Evolutionary conservation across 2,888 invertebrate genomes (phyloP), one percentile per base, ranked within the genome.

Genomic region (Tanypteryx hageni): DNA sequence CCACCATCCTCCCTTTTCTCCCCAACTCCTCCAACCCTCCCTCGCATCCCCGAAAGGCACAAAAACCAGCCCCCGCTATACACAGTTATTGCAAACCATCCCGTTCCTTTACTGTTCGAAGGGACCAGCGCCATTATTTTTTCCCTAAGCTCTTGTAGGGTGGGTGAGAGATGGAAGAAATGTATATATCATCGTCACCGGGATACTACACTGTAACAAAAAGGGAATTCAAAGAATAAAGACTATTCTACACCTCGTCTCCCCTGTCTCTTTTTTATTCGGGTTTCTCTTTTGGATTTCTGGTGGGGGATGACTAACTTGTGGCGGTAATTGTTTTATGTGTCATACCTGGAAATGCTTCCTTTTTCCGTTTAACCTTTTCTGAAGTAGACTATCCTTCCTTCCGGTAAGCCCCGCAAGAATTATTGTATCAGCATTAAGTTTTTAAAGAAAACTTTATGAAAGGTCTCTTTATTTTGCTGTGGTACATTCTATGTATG

Each of bases 121-220:
- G 18, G 44, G 89, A 68, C 61, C 56, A 18, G n/a, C 89, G 89
- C 44, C 64, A 76, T 76, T 76, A 76, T 76, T 27, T 76, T 76
- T 76, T 68, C 18, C 68, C 68, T n/a, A 22, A 11, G 76, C 18
- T 27, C 22, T n/a, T 22, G 68, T 10, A 22, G 68, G 61, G 44
- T 44, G 44, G 44, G 44, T 3, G 44, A 44, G 44, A 44, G 44
- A 44, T 44, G 44, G 68, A 89, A 59, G 89, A 68, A 89, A 89
- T 89, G 89, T 89, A 68, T 89, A 89, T 64, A 89, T 89, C 89
- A 89, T 89, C 44, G 89, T 68, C 64, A 68, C 59, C 59, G 86
- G 59, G 86, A 16, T 31, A 31, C 89, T n/a, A 64, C 44, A 16
- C 64, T 44, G 56, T 61, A 89, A 64, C 89, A 89, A 61, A 89